Percentiles rank a stretch among this genome's conserved stretches.
These are phyloP conservation scores for Hedya salicella DNA, from an alignment of 2,888 invertebrate species.

Conservation along the genomic window DNA sequence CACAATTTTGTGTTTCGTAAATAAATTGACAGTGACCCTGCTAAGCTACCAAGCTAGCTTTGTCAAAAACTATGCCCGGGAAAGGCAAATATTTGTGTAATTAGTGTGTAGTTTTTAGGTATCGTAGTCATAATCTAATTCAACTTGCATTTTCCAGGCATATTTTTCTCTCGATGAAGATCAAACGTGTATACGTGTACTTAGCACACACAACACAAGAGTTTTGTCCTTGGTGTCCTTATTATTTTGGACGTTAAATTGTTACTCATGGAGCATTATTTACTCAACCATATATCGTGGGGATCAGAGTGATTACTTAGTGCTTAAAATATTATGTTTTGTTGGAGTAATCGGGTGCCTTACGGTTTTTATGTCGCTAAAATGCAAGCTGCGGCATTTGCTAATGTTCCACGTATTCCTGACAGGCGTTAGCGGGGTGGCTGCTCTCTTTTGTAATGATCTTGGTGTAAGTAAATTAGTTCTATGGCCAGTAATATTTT, in stretches of 20 bases:
- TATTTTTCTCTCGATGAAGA: conserved; percentile 70
- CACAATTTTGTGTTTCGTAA: too few species aligned
- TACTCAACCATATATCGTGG: conserved; percentile 64
- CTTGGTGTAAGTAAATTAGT: conserved; percentile 16
- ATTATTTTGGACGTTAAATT: conserved; percentile 64
- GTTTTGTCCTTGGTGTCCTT: conserved; percentile 55
- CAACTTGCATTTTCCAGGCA: conserved; percentile 62
- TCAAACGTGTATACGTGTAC: conserved; percentile 65
- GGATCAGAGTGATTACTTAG: conserved; percentile 49
- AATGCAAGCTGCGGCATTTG: conserved; percentile 59
- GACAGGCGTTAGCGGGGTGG: conserved; percentile 60
- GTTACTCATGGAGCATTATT: conserved; percentile 67
- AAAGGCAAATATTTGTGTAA: too few species aligned
- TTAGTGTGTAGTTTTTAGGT: too few species aligned
- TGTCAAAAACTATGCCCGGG: too few species aligned
- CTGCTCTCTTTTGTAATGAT: conserved; percentile 50
- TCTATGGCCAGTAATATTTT: too few species aligned
- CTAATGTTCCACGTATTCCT: conserved; percentile 61
- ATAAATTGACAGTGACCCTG: too few species aligned
- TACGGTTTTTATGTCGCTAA: conserved; percentile 58
- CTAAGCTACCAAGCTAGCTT: too few species aligned
- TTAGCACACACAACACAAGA: conserved; percentile 66
- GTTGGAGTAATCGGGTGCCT: conserved; percentile 58
- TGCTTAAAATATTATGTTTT: conserved; percentile 59
- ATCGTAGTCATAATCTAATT: too few species aligned